Evolutionary conservation across 2,113 vertebrate genomes (phyloP).

Genomic region (Cebus imitator): DNA sequence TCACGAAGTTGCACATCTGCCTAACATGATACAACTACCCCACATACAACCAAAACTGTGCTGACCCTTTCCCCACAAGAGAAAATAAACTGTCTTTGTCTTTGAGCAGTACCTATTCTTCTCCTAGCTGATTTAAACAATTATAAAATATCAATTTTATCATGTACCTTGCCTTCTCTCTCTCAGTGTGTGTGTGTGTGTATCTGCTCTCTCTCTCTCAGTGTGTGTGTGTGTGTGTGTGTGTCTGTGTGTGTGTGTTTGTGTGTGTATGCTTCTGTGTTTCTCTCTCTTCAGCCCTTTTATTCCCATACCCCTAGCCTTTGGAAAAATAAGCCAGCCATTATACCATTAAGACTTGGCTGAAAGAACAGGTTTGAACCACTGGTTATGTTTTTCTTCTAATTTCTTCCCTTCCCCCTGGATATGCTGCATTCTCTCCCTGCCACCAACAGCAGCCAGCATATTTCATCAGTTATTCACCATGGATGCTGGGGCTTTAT

Average conservation of each 20-base stretch:
- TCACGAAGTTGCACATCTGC: not conserved
- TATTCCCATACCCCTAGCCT: not conserved
- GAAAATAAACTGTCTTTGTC: not conserved
- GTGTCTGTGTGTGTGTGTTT: not conserved
- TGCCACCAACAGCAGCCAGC: constrained; percentile 45
- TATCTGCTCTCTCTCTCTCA: not conserved
- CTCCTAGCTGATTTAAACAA: not conserved
- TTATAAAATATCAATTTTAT: not conserved
- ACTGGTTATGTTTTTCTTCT: not conserved
- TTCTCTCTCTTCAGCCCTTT: accelerated
- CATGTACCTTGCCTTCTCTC: not conserved
- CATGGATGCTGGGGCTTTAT: constrained; percentile 65
- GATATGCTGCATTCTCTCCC: not conserved
- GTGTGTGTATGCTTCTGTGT: not conserved
- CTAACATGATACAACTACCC: accelerated
- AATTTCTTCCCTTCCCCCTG: not conserved
- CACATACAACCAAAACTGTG: accelerated
- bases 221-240: too few species aligned
- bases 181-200: not conserved
- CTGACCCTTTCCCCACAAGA: too few species aligned
- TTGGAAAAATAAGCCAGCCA: not conserved
- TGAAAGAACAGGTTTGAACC: not conserved
- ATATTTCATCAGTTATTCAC: constrained; percentile 67
- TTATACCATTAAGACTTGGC: not conserved
- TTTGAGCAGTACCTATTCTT: not conserved